Conservation (phyloP, 2,797 vertebrate genomes). For the Leptoclinus maculatus region DNA sequence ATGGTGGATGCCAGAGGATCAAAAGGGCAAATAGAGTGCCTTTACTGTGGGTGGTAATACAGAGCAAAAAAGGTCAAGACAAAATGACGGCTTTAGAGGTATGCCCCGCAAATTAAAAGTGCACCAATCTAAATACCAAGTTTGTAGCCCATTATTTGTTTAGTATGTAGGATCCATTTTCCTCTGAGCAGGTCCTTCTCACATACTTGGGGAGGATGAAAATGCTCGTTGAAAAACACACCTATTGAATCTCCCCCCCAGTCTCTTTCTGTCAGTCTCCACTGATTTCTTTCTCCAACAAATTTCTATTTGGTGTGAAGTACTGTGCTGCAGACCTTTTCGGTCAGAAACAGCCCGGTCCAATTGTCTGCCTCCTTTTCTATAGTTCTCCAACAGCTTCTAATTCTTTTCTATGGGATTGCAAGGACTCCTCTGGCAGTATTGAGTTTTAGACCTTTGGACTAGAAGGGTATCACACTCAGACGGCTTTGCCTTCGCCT, state of each 20-base stretch:
- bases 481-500: constrained; percentile 54
- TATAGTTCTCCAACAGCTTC: constrained; percentile 47
- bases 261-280: constrained; percentile 17
- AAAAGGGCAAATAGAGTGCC: constrained; percentile 5
- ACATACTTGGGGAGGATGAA: constrained; percentile 5
- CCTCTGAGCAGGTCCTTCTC: constrained; percentile 14
- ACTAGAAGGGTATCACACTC: constrained; percentile 63
- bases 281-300: constrained; percentile 38
- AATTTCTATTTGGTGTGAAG: constrained; percentile 52
- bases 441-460: constrained; percentile 67
- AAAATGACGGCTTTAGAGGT: constrained; percentile 41
- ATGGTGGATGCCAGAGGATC: neutral
- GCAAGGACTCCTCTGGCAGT: constrained; percentile 62
- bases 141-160: constrained; percentile 28
- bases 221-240: constrained; percentile 30
- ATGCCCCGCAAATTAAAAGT: constrained; percentile 3
- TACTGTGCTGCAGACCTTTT: constrained; percentile 38
- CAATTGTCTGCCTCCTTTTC: constrained; percentile 54
- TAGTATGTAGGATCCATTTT: constrained; percentile 3
- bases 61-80: constrained; percentile 51
- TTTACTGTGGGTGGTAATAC: constrained; percentile 25
- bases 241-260: constrained; percentile 6
- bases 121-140: constrained; percentile 42
- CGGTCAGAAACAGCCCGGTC: constrained; percentile 30
- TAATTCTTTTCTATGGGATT: constrained; percentile 57